Conservation (phyloP, 2,888 invertebrate species). For the Nyleta sp. region DNA sequence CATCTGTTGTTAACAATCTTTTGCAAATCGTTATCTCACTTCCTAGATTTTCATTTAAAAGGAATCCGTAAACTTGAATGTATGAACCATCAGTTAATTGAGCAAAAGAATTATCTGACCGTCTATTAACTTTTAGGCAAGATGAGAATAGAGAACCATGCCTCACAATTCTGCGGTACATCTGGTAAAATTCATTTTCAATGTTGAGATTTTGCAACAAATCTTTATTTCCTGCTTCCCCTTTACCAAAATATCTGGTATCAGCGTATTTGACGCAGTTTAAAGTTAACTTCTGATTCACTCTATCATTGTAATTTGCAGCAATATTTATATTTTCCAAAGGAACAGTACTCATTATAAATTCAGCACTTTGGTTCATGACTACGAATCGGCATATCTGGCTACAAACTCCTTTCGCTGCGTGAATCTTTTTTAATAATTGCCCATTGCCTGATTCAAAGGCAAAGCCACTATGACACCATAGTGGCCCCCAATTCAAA, state of each 20-base stretch:
- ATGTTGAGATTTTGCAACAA: not conserved
- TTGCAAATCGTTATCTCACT: conserved; percentile 5
- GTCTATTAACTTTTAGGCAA: conserved; percentile 9
- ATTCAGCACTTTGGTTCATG: not conserved
- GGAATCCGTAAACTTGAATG: not conserved
- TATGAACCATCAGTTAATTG: conserved; percentile 7
- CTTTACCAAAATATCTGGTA: conserved; percentile 13
- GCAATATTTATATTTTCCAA: not conserved
- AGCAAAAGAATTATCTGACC: conserved; percentile 20
- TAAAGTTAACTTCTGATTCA: not conserved
- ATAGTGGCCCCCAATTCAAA: conserved; percentile 6
- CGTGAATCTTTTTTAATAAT: not conserved
- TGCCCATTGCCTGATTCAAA: not conserved
- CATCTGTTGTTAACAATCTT: conserved; percentile 10
- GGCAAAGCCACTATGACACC: conserved; percentile 4
- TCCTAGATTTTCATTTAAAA: not conserved
- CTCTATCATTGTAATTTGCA: not conserved
- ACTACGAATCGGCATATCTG: conserved; percentile 22
- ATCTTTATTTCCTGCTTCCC: not conserved
- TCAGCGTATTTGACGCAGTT: conserved; percentile 6
- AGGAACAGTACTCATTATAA: not conserved
- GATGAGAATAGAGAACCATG: conserved; percentile 2
- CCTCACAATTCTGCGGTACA: conserved; percentile 14
- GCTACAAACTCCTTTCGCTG: not conserved
- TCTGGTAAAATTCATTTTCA: not conserved